Evolutionary conservation across 2,888 invertebrate genomes (phyloP).

Genomic region (Nycteola revayana): DNA sequence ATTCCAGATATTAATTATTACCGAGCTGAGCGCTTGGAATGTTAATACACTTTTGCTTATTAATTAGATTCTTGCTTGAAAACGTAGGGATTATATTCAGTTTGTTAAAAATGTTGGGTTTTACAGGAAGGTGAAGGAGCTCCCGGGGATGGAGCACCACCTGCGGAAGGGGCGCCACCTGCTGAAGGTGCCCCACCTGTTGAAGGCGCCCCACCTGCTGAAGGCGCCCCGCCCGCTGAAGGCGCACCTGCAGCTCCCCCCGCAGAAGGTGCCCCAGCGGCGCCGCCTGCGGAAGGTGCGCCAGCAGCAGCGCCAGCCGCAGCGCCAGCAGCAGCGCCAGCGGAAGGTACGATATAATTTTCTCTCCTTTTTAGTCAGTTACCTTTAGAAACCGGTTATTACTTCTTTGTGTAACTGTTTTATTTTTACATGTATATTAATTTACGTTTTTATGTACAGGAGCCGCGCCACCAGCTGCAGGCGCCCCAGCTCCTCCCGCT

Average conservation of each 20-base stretch:
- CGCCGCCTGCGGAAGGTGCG: constrained; percentile 46
- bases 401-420: too few species aligned
- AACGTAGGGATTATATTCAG: too few species aligned
- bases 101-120: too few species aligned
- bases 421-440: too few species aligned
- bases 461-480: constrained; percentile 5
- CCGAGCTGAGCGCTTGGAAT: neutral
- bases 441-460: too few species aligned
- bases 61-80: neutral
- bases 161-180: constrained; percentile 17
- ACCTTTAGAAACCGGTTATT: too few species aligned
- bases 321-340: constrained; percentile 7
- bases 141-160: constrained; percentile 21
- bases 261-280: constrained; percentile 29
- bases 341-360: too few species aligned
- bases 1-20: too few species aligned
- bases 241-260: constrained; percentile 41
- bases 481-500: constrained; percentile 15
- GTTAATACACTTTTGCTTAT: neutral
- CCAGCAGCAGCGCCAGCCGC: constrained; percentile 1
- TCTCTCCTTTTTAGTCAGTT: too few species aligned
- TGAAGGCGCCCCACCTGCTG: constrained; percentile 27
- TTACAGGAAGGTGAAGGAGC: constrained; percentile 36
- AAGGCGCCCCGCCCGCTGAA: constrained; percentile 33
- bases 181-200: constrained; percentile 38